A percentile compares a stretch with the other conserved stretches of the same genome.
phyloP scores from a whole-genome alignment of 2,888 invertebrate species.

The Eumacrocentrus americanus region DNA sequence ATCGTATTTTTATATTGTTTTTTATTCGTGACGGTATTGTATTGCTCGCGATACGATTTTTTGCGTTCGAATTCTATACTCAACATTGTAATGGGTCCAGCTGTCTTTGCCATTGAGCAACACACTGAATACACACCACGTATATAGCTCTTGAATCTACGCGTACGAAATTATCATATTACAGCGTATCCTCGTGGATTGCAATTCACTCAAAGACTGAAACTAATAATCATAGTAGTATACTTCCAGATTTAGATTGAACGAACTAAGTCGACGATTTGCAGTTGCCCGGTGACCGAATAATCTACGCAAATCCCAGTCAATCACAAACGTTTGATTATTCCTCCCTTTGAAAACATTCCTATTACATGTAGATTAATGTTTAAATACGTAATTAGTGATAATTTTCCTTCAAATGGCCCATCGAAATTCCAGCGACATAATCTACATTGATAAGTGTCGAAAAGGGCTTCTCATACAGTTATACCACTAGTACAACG shows the following conservation, averaged over 20 bases:
- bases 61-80: constrained; percentile 28
- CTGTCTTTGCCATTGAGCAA: constrained; percentile 39
- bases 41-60: not conserved
- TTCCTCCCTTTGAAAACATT: constrained; percentile 44
- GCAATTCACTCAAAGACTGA: constrained; percentile 56
- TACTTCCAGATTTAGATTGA: constrained; percentile 24
- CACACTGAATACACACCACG: constrained; percentile 20
- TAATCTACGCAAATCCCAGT: constrained; percentile 5
- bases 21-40: constrained; percentile 30
- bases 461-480: constrained; percentile 30
- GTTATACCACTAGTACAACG: constrained; percentile 56
- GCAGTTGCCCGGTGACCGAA: not conserved
- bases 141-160: constrained; percentile 2
- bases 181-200: constrained; percentile 39
- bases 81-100: constrained; percentile 31
- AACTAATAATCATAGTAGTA: constrained; percentile 43
- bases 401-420: constrained; percentile 30
- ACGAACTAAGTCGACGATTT: constrained; percentile 8
- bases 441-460: not conserved
- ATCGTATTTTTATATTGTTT: constrained; percentile 54
- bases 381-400: constrained; percentile 42
- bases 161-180: not conserved
- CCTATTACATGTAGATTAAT: constrained; percentile 46
- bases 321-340: constrained; percentile 11
- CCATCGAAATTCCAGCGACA: not conserved